Evolutionary conservation across 1,140 invertebrate species (phyloP), one percentile per base, ranked within the genome.

Genomic region (Halyomorpha halys): DNA sequence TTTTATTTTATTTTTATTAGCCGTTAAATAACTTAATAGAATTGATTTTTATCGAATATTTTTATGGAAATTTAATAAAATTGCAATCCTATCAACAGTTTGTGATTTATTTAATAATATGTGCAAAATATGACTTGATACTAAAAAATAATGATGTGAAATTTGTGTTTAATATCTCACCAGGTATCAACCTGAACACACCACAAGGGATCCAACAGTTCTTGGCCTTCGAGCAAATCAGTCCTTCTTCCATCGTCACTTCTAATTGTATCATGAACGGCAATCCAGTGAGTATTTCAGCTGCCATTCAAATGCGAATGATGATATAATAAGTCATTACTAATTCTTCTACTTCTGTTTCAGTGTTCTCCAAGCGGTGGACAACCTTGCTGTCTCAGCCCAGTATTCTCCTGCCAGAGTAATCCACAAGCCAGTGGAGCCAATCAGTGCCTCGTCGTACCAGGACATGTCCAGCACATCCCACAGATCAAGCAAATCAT

Each of bases 381-480:
- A 2, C 60, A 61, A 21, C 60, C 34, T 18, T 61, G 60, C 60
- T 61, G 60, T 19, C 15, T 44, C 2, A 61, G 60, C 39, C 60
- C 60, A 23, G 60, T 44, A 1, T 45, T 61, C 19, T 45, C 39
- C 60, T 61, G 60, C 60, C 34, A 39, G 34, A 39, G 34, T 9
- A 39, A 39, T 13, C 34, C 34, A 39, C 60, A 61, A 23, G 14
- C 1, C 21, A 9, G 14, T 19, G 18, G 18, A 21, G 34, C 18
- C 19, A 61, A 61, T 21, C 14, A 16, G 18, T 56, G 53, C 18
- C 53, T 56, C 14, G 53, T 56, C 53, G 23, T 56, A 11, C 53
- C 53, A 18, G 53, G 18, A 6, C 53, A 56, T 15, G 53, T 56
- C 23, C 18, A 56, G 8, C 53, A 56, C 23, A 56, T 56, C 6